Evolutionary conservation across 2,113 vertebrate species (phyloP), one percentile per base, ranked within the genome.

Genomic region (Psettodes erumei): DNA sequence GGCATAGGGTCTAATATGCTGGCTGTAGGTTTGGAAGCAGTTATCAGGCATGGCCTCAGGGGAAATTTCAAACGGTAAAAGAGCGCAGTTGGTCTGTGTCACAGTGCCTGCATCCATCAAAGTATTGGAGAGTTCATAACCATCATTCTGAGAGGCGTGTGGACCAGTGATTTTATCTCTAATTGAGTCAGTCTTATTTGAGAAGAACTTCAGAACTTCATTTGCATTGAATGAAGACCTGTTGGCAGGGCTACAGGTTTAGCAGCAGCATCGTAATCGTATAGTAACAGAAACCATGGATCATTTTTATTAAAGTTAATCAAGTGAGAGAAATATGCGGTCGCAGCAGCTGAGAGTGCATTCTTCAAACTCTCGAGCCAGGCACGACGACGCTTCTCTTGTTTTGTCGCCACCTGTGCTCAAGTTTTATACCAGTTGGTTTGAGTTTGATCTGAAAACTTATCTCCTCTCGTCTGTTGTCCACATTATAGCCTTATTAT

Each of bases 401-500:
- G n/a, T n/a, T n/a, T n/a, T n/a, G n/a, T n/a, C n/a, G n/a, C n/a
- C n/a, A n/a, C n/a, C n/a, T n/a, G n/a, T n/a, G n/a, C n/a, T n/a
- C n/a, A n/a, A n/a, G n/a, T n/a, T n/a, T n/a, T n/a, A n/a, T n/a
- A n/a, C n/a, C n/a, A n/a, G n/a, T n/a, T n/a, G n/a, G n/a, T n/a
- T n/a, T n/a, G n/a, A n/a, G n/a, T n/a, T n/a, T n/a, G n/a, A n/a
- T n/a, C n/a, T n/a, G n/a, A n/a, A n/a, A n/a, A n/a, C n/a, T n/a
- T n/a, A n/a, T n/a, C n/a, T n/a, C n/a, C n/a, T n/a, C n/a, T n/a
- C 61, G 5, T 67, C 60, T 25, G 6, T 56, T 67, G 30, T 77
- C 38, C 56, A 51, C 56, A 45, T 74, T 43, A 19, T n/a, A 32
- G 16, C 9, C 1, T 56, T 71, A 50, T 62, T 56, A 38, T 45